Evolutionary conservation across 2,113 vertebrate genomes (phyloP), one percentile per base, ranked within the genome.

Genomic region (Hydrolagus affinis): DNA sequence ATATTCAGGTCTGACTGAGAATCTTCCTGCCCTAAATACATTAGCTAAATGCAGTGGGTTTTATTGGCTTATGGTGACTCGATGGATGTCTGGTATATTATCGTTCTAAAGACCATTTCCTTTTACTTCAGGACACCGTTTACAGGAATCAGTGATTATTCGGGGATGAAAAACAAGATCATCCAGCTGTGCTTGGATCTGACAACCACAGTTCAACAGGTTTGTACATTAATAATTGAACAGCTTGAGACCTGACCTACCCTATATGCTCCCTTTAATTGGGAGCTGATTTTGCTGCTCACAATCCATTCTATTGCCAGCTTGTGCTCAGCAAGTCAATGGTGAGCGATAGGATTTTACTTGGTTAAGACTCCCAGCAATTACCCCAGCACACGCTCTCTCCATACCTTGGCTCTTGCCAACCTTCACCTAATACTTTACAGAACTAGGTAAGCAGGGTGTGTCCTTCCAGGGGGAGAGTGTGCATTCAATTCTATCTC

Each of bases 181-280:
- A 98, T 99, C 90, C 97, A 98, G 87, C 95, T 98, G 85, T 99
- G 98, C 90, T 91, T 99, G 92, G 96, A 98, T 88, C 93, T 99
- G 89, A 99, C 98, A 80, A 98, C 97, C 77, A 95, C 96, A 72
- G 98, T 99, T 90, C 98, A 99, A 90, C 96, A 99, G 98, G 98
- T 99, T 89, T 92, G 95, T 88, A 87, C 86, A 85, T 86, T 11
- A 44, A 44, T 74, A 14, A 28, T 25, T 83, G 62, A 32, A 21
- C 66, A 19, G 11, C 32, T 56, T 83, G 23, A 28, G 23, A 15
- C 66, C 9, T 83, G 8, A 28, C n/a, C 60, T 78, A 30, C 15
- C 2, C 75, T 11, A 56, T 11, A 28, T 0, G 1, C 23, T 25
- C 25, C 44, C 60, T 0, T 11, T 59, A 60, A 15, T 77, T 14